Conservation (phyloP, 2,888 invertebrate genomes). For the Dorcus hopei region DNA sequence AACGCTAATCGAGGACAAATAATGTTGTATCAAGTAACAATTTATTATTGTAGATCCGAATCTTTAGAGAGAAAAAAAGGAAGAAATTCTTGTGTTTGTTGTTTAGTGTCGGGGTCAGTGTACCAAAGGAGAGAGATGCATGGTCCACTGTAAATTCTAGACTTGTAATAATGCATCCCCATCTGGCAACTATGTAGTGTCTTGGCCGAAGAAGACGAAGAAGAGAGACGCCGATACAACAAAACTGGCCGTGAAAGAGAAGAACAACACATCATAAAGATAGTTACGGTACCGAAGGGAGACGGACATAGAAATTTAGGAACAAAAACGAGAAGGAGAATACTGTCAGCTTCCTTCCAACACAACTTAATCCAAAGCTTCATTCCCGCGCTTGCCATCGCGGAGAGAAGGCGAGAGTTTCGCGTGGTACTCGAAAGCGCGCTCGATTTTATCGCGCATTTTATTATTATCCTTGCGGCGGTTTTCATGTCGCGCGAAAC, state of each 20-base stretch:
- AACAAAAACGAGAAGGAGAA: slow-evolving; percentile 18
- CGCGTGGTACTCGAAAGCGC: not conserved
- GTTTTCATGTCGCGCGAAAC: not conserved
- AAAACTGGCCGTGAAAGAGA: slow-evolving; percentile 32
- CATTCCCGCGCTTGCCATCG: slow-evolving; percentile 37
- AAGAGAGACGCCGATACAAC: slow-evolving; percentile 26
- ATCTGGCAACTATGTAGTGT: slow-evolving; percentile 27
- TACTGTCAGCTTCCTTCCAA: slow-evolving; percentile 43
- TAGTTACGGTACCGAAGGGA: slow-evolving; percentile 24
- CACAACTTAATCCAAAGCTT: slow-evolving; percentile 47
- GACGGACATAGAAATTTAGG: slow-evolving; percentile 10
- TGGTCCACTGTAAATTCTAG: slow-evolving; percentile 35
- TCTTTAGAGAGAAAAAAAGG: slow-evolving; percentile 6
- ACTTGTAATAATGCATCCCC: slow-evolving; percentile 33
- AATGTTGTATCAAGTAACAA: slow-evolving; percentile 8
- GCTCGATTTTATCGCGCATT: slow-evolving; percentile 1
- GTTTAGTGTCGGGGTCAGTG: slow-evolving; percentile 18
- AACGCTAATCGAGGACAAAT: slow-evolving; percentile 1
- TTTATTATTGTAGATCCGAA: slow-evolving; percentile 1
- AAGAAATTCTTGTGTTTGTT: slow-evolving; percentile 12
- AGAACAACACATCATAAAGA: slow-evolving; percentile 35
- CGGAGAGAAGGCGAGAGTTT: slow-evolving; percentile 27
- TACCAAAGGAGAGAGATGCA: slow-evolving; percentile 16
- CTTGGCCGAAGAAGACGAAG: slow-evolving; percentile 25
- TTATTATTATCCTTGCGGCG: not conserved